A percentile compares a stretch with the other conserved stretches of the same genome.
Conservation (phyloP, 2,888 invertebrate species). For the Eupithecia pulchellata region DNA sequence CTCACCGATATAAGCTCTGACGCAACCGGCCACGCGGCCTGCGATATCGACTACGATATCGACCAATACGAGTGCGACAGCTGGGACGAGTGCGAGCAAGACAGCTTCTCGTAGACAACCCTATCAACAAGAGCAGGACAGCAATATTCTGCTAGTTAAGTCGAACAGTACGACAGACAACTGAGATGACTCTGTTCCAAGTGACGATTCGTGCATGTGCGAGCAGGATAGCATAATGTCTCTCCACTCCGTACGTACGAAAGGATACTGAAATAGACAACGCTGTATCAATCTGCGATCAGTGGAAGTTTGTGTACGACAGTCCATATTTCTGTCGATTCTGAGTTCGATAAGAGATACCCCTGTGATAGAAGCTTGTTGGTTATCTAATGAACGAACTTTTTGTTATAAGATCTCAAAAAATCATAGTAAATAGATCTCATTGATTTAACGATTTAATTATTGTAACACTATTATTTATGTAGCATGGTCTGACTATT, state of each 20-base stretch:
- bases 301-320: neutral
- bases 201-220: neutral
- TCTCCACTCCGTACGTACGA: neutral
- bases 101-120: constrained; percentile 65
- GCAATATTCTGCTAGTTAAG: neutral
- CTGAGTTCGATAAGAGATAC: neutral
- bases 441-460: neutral
- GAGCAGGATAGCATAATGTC: neutral
- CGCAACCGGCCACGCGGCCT: constrained; percentile 82
- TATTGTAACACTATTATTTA: neutral
- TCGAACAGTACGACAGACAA: neutral
- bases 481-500: neutral
- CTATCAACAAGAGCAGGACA: neutral
- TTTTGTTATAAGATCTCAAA: neutral
- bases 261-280: neutral
- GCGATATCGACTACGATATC: constrained; percentile 82
- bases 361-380: neutral
- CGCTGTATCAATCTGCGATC: neutral
- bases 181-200: neutral
- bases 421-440: neutral
- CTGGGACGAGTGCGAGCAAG: constrained; percentile 85
- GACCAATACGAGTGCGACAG: constrained; percentile 82
- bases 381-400: neutral
- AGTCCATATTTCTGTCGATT: neutral
- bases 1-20: constrained; percentile 82